These are phyloP conservation scores for Cyprinus carpio DNA, from an alignment of 2,113 vertebrate species.

Conservation along the genomic window DNA sequence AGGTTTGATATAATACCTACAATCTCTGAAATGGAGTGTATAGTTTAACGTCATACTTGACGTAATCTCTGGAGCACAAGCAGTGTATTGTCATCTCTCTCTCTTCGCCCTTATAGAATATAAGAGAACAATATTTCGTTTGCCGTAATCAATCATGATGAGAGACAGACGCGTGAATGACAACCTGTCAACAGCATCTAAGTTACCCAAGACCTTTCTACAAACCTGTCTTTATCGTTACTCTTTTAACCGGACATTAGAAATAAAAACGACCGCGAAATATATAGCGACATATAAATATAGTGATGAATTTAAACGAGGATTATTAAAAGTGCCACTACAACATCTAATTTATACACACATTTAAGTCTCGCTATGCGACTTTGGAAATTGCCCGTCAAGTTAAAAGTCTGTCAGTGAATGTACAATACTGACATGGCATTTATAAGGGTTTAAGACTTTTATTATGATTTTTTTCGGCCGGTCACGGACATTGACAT, in stretches of 20 bases:
- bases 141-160: too few relatives aligned
- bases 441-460: not conserved
- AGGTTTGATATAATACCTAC: too few relatives aligned
- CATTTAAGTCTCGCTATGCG: slow-evolving; percentile 7
- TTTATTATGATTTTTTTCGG: slow-evolving; percentile 34
- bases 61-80: too few relatives aligned
- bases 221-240: not conserved
- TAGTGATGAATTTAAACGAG: not conserved
- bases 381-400: slow-evolving; percentile 11
- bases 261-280: not conserved
- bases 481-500: not conserved
- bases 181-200: not conserved
- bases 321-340: not conserved
- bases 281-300: not conserved
- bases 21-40: too few relatives aligned
- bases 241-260: not conserved
- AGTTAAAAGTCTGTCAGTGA: slow-evolving; percentile 25
- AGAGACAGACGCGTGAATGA: too few relatives aligned
- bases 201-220: too few relatives aligned
- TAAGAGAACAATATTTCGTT: too few relatives aligned
- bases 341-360: not conserved
- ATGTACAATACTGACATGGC: too few relatives aligned
- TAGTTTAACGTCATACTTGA: too few relatives aligned
- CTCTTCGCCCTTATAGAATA: too few relatives aligned
- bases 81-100: too few relatives aligned